Evolutionary conservation across 2,888 invertebrate species (phyloP), one percentile per base, ranked within the genome.

Genomic region (Diloba caeruleocephala): DNA sequence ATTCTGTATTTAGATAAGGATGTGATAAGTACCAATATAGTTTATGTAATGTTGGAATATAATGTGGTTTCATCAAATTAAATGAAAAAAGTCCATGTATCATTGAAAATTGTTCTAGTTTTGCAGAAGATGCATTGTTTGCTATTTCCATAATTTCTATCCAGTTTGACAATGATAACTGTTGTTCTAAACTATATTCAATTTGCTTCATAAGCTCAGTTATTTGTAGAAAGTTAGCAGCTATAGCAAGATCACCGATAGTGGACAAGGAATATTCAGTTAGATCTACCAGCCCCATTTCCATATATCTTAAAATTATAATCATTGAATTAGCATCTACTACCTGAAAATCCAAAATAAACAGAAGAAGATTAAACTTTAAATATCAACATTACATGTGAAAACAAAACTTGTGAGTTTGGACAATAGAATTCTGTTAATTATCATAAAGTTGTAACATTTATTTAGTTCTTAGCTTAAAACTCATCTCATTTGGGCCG

Each of bases 11-110:
- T 52, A 92, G 77, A 61, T 86, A 84, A 36, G 90, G 85, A 54
- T 92, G 90, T 13, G 92, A 91, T 8, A 93, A 75, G 50, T 92
- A 92, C 92, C 92, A 93, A 28, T 81, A 84, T 0, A 93, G 68
- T 59, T 77, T 86, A 3, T 81, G 62, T 21, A 92, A 72, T 28
- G 84, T 71, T 14, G 83, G 79, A 34, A 92, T 78, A 50, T 74
- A 74, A 42, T 84, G 75, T 6, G 84, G 78, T 41, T 82, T 82
- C 88, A 91, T 88, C 5, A 50, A 44, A 44, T 85, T 81, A 49
- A 92, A 92, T 8, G 85, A 76, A 4, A 87, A 71, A 3, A 93
- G 70, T 0, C 90, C 91, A 65, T 74, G 87, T 10, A 83, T 76
- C 19, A 81, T 83, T 3, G 85, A 71, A 2, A 68, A 41, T 45